Evolutionary conservation across 2,113 vertebrate genomes (phyloP).

Genomic region (Coptodon rendalli): DNA sequence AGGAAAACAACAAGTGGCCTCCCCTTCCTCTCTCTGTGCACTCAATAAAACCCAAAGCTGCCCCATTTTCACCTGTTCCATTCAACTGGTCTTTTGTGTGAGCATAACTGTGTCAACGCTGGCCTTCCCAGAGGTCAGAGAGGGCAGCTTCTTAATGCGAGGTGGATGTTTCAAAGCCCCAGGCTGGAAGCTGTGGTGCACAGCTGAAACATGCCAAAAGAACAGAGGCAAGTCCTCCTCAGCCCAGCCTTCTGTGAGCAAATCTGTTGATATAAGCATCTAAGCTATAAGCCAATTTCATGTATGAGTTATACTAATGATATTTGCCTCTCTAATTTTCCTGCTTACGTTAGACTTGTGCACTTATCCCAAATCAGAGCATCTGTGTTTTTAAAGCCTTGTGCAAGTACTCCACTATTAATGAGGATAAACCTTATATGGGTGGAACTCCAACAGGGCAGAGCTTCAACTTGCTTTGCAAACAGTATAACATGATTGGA

Average conservation of each 20-base stretch:
- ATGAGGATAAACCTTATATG: neutral
- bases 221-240: neutral
- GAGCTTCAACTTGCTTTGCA: neutral
- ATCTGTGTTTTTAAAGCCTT: neutral
- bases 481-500: neutral
- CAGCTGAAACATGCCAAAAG: neutral
- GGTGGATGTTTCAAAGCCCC: neutral
- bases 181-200: neutral
- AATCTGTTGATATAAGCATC: conserved; percentile 1
- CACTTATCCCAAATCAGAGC: neutral
- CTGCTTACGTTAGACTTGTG: neutral
- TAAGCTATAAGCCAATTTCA: neutral
- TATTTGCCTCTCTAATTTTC: neutral
- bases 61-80: conserved; percentile 38
- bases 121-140: conserved; percentile 15
- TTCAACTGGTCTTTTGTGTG: conserved; percentile 18
- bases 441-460: neutral
- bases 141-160: neutral
- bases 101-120: neutral
- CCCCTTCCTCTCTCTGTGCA: neutral
- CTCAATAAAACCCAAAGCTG: conserved; percentile 23
- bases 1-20: conserved; percentile 31
- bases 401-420: neutral
- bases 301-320: neutral
- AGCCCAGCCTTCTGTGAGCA: neutral